phyloP scores from a whole-genome alignment of 2,888 invertebrate genomes.

The Sepiola atlantica region DNA sequence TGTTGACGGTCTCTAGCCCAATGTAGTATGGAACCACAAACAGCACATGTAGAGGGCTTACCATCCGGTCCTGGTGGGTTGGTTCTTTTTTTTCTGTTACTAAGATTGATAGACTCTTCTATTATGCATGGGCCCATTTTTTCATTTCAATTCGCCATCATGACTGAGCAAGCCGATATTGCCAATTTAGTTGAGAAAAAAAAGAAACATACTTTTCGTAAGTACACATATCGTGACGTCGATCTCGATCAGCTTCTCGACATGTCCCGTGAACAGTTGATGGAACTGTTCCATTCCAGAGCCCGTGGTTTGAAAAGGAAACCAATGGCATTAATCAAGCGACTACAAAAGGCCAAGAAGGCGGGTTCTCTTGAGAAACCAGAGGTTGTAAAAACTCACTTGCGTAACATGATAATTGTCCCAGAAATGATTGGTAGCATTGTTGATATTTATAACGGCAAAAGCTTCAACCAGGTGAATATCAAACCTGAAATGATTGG shows the following conservation, averaged over 20 bases:
- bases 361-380: conserved; percentile 98
- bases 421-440: conserved; percentile 99
- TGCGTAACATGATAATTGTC: conserved; percentile 99
- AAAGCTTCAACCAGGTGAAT: conserved; percentile 93
- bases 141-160: neutral
- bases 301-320: conserved; percentile 96
- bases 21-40: too few relatives aligned
- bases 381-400: conserved; percentile 94
- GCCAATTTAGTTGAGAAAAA: conserved; percentile 82
- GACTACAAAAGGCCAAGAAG: conserved; percentile 86
- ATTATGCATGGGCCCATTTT: too few relatives aligned
- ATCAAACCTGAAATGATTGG: conserved; percentile 95
- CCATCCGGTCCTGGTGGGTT: too few relatives aligned
- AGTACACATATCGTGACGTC: conserved; percentile 99
- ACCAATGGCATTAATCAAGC: conserved; percentile 93
- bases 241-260: conserved; percentile 99
- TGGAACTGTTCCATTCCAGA: conserved; percentile 95
- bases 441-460: conserved; percentile 98
- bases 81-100: too few relatives aligned
- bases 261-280: conserved; percentile 96
- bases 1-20: too few relatives aligned
- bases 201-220: conserved; percentile 99
- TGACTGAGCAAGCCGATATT: conserved; percentile 47
- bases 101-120: too few relatives aligned
- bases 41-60: too few relatives aligned